These are phyloP conservation scores for Phocoena phocoena DNA, from an alignment of 2,113 vertebrate genomes.

Conservation along the genomic window DNA sequence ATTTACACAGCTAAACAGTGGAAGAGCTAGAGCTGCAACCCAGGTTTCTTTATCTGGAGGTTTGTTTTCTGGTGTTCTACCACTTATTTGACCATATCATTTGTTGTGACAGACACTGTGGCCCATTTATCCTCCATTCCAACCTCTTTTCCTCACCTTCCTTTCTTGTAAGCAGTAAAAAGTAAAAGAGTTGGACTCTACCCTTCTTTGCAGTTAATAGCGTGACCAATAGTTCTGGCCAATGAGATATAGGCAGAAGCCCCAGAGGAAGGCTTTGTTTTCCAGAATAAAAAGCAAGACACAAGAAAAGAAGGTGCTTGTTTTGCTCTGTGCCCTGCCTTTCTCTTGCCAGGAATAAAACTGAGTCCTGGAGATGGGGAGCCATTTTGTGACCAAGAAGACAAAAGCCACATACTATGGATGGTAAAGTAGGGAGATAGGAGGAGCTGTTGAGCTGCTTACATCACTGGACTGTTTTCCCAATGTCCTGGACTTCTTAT, in stretches of 20 bases:
- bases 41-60: neutral
- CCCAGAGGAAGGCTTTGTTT: neutral
- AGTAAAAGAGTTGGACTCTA: neutral
- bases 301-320: neutral
- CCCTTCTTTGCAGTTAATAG: neutral
- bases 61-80: neutral
- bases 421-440: neutral
- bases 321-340: neutral
- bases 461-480: neutral
- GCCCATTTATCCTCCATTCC: neutral
- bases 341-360: neutral
- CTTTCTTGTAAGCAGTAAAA: neutral
- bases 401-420: neutral
- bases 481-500: neutral
- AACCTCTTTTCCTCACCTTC: neutral
- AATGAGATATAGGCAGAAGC: neutral
- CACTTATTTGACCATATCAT: neutral
- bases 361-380: neutral
- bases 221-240: neutral
- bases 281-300: neutral
- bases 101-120: neutral
- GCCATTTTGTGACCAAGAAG: slow-evolving; percentile 9
- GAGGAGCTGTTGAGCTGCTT: neutral
- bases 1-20: neutral
- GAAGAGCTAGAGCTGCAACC: neutral